phyloP scores from a whole-genome alignment of 2,113 vertebrate species.

The Salvelinus namaycush region DNA sequence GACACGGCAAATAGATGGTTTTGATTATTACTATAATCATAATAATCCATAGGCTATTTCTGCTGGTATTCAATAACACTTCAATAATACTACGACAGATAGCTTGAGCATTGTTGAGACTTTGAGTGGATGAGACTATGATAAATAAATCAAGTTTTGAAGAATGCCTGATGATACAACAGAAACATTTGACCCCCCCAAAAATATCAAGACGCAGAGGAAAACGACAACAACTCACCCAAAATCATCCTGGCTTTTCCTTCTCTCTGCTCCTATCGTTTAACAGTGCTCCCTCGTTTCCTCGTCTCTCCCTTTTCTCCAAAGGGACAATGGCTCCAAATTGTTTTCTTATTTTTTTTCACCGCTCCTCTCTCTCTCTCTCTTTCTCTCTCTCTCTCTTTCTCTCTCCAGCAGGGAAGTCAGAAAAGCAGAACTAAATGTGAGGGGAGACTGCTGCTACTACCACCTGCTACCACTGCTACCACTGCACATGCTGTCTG shows the following conservation, averaged over 20 bases:
- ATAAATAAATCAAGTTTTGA: slow-evolving; percentile 42
- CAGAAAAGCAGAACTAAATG: slow-evolving; percentile 62
- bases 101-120: not conserved
- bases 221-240: slow-evolving; percentile 69
- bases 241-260: slow-evolving; percentile 73
- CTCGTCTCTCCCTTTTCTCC: slow-evolving; percentile 45
- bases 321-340: slow-evolving; percentile 63
- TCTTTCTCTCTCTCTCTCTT: not conserved
- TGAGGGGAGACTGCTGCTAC: slow-evolving; percentile 53
- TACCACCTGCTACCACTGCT: slow-evolving; percentile 34
- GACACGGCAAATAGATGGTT: slow-evolving; percentile 42
- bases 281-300: slow-evolving; percentile 47
- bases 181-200: slow-evolving; percentile 23
- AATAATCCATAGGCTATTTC: slow-evolving; percentile 20
- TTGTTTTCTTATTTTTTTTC: slow-evolving; percentile 35
- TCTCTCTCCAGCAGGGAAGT: slow-evolving; percentile 60
- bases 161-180: slow-evolving; percentile 34
- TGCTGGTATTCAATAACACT: slow-evolving; percentile 17
- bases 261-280: slow-evolving; percentile 44
- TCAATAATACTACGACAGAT: slow-evolving; percentile 9
- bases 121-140: slow-evolving; percentile 23
- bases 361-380: slow-evolving; percentile 39
- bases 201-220: slow-evolving; percentile 20
- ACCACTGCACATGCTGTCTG: slow-evolving; percentile 49
- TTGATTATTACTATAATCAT: not conserved